phyloP scores from a whole-genome alignment of 2,888 invertebrate genomes.

The Hymenopus coronatus region DNA sequence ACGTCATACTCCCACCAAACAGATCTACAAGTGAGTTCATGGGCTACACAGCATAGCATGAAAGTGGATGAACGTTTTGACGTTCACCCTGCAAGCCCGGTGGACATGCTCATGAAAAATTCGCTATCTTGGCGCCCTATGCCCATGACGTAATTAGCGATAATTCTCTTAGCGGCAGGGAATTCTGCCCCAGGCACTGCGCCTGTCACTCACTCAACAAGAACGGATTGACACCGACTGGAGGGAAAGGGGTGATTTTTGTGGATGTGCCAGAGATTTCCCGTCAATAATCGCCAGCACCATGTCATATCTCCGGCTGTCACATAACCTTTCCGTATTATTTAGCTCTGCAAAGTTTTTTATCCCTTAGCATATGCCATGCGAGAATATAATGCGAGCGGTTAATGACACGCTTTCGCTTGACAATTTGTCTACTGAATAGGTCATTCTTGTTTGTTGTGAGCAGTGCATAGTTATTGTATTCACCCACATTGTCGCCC shows the following conservation, averaged over 20 bases:
- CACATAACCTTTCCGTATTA: neutral
- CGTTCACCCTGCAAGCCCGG: neutral
- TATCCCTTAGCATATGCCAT: neutral
- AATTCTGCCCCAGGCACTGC: neutral
- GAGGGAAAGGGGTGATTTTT: neutral
- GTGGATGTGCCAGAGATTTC: neutral
- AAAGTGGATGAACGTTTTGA: neutral
- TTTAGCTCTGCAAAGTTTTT: neutral
- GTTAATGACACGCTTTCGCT: neutral
- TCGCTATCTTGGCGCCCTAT: constrained; percentile 25
- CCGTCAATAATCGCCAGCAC: neutral
- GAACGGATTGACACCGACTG: constrained; percentile 15
- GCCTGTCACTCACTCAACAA: constrained; percentile 12
- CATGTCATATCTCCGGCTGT: neutral
- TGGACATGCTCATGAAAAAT: constrained; percentile 26
- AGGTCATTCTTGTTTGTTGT: no score
- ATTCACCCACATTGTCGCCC: no score
- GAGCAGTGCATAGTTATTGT: no score
- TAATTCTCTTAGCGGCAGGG: constrained; percentile 23
- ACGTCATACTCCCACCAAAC: no score
- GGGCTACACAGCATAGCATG: neutral
- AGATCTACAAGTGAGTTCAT: neutral
- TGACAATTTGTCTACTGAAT: no score
- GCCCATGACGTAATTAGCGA: constrained; percentile 28
- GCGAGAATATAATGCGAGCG: neutral